Base-by-base conservation (phyloP, 2,113 vertebrate species). In the Furnarius figulus region DNA sequence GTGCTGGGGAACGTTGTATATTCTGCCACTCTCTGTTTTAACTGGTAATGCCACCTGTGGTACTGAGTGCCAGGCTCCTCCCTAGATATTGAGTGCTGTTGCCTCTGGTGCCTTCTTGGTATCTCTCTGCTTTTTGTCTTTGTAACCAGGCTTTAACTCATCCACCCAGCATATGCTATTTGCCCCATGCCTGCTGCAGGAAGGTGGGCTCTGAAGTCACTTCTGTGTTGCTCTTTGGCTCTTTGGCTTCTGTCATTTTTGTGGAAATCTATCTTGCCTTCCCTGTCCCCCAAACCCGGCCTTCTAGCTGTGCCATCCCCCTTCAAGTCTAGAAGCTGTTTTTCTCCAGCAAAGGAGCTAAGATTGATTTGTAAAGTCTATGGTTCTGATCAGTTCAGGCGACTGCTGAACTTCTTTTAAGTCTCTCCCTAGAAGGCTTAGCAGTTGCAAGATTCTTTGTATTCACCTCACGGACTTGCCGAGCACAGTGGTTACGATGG, bases 371-470 rank as follows among this genome's bases (percentile, higher is more conserved):
- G 44, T 44, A 42, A 88, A 74, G 8, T 31, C 72, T 30, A 13
- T 14, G 7, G 35, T 10, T 80, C 59, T 59, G 33, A 80, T 63
- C 53, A 66, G 30, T 25, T 22, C 67, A 77, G 55, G 31, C 0
- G 0, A 76, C 42, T 67, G 35, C 50, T 74, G 78, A 94, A 79
- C 42, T 74, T 49, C 81, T 87, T 88, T 55, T 31, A 71, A 93
- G 90, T 52, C 59, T 91, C 74, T 80, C 49, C 85, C 68, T 67
- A 67, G 90, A 86, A 95, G 90, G 78, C 44, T 93, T 74, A 94
- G 65, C 72, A 86, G 62, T 83, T 63, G 67, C 71, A 63, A 56
- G 81, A 55, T 88, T 59, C 46, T 95, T 90, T 80, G 63, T 67
- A 63, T 80, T 77, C 63, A 76, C 68, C 72, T 88, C 42, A 4